A percentile compares a stretch with the other conserved stretches of the same genome.
Evolutionary conservation across 2,888 invertebrate species (phyloP).

Genomic region (Xanthorhoe designata): DNA sequence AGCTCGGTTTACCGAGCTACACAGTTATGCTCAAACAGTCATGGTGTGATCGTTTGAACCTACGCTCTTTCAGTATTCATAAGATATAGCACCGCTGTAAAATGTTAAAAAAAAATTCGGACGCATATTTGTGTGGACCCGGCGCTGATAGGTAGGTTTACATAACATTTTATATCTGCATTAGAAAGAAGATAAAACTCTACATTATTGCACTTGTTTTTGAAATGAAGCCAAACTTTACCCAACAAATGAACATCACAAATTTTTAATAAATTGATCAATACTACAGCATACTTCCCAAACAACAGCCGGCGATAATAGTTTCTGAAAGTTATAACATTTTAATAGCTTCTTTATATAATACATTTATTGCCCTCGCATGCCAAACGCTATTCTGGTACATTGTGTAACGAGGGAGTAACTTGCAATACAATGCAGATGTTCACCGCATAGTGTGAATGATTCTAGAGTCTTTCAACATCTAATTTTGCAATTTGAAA

Average conservation of each 20-base stretch:
- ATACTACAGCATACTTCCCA: neutral
- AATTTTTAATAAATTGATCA: neutral
- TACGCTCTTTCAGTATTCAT: too few relatives aligned
- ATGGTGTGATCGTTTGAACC: too few relatives aligned
- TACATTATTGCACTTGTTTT: neutral
- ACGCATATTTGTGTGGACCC: too few relatives aligned
- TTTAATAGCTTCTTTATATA: constrained; percentile 18
- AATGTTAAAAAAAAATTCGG: too few relatives aligned
- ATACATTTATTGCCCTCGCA: constrained; percentile 20
- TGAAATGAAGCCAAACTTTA: neutral
- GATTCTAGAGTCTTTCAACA: constrained; percentile 20
- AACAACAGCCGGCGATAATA: neutral
- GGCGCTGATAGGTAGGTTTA: neutral
- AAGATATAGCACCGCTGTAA: too few relatives aligned
- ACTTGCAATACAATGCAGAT: constrained; percentile 22
- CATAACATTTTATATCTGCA: neutral
- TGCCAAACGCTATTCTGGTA: constrained; percentile 28
- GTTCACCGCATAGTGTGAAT: constrained; percentile 22
- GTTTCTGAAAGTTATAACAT: neutral
- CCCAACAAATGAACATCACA: neutral
- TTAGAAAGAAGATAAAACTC: neutral
- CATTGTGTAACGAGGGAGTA: constrained; percentile 20
- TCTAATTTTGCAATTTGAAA: constrained; percentile 5
- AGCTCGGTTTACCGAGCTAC: too few relatives aligned
- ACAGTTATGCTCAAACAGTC: too few relatives aligned